A percentile compares a stretch with the other conserved stretches of the same genome.
These are phyloP conservation scores for Polietes domitor DNA, from an alignment of 2,888 invertebrate species.

Conservation along the genomic window DNA sequence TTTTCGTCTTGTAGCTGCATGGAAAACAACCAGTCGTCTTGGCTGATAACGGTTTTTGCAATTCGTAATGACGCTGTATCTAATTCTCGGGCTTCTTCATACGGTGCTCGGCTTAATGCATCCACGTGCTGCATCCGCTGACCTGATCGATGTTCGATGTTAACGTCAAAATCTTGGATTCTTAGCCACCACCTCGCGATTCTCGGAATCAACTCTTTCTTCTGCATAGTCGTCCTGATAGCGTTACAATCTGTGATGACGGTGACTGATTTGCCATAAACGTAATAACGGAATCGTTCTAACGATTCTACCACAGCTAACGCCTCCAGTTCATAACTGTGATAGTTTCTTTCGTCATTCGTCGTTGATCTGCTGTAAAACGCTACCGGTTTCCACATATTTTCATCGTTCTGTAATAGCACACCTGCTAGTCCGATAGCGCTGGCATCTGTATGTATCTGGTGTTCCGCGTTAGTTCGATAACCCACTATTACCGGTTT, in stretches of 20 bases:
- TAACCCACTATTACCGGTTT: conserved; percentile 24
- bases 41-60: too few relatives aligned
- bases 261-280: too few relatives aligned
- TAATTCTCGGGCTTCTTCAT: too few relatives aligned
- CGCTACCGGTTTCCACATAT: too few relatives aligned
- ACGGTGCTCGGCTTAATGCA: conserved; percentile 19
- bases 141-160: conserved; percentile 15
- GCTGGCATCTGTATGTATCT: conserved; percentile 57
- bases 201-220: conserved; percentile 52
- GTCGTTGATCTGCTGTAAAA: too few relatives aligned
- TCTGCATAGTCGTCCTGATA: conserved; percentile 54
- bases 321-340: too few relatives aligned
- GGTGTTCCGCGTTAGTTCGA: conserved; percentile 40
- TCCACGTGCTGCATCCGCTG: conserved; percentile 24
- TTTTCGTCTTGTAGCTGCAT: conserved; percentile 48
- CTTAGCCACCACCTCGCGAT: conserved; percentile 63
- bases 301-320: too few relatives aligned
- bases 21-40: conserved; percentile 2
- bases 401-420: conserved; percentile 50
- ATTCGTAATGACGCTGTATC: conserved; percentile 41
- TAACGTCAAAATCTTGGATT: conserved; percentile 20
- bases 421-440: conserved; percentile 40
- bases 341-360: too few relatives aligned
- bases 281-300: too few relatives aligned
- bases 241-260: too few relatives aligned